A percentile compares a stretch with the other conserved stretches of the same genome.
These are phyloP conservation scores for Kobus ellipsiprymnus DNA, from an alignment of 2,113 vertebrate species.

Conservation along the genomic window DNA sequence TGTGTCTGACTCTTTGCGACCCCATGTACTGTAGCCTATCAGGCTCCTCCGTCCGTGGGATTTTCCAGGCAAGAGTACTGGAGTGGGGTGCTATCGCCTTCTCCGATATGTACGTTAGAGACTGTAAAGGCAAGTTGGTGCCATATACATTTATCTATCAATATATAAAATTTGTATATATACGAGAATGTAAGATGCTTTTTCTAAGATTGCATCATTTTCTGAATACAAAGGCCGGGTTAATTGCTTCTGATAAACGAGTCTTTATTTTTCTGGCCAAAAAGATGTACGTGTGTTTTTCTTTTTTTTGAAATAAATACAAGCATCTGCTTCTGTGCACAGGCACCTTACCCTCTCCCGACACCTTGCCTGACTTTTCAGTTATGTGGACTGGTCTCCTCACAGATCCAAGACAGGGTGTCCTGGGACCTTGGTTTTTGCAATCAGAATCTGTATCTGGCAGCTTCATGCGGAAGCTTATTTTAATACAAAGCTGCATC, in stretches of 20 bases:
- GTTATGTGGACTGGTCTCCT: not conserved
- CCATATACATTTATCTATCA: not conserved
- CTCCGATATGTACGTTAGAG: not conserved
- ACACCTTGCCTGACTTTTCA: not conserved
- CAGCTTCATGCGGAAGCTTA: not conserved
- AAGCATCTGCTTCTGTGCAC: not conserved
- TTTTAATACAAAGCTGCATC: not conserved
- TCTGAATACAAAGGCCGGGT: not conserved
- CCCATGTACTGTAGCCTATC: no score
- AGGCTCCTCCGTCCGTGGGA: no score
- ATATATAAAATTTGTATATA: not conserved
- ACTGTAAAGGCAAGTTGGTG: not conserved
- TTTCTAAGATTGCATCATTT: not conserved
- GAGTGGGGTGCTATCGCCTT: no score
- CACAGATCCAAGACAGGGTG: not conserved
- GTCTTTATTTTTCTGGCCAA: not conserved
- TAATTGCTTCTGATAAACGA: not conserved
- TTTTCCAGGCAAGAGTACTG: no score
- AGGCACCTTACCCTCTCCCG: not conserved
- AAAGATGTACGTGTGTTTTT: not conserved
- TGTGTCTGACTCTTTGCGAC: rapidly evolving
- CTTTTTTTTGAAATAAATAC: not conserved
- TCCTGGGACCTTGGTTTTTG: not conserved
- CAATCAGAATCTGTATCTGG: not conserved
- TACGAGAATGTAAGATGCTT: not conserved